Percentiles rank a stretch among this genome's conserved stretches.
These are phyloP conservation scores for Anguilla rostrata DNA, from an alignment of 2,113 vertebrate genomes.

Conservation along the genomic window DNA sequence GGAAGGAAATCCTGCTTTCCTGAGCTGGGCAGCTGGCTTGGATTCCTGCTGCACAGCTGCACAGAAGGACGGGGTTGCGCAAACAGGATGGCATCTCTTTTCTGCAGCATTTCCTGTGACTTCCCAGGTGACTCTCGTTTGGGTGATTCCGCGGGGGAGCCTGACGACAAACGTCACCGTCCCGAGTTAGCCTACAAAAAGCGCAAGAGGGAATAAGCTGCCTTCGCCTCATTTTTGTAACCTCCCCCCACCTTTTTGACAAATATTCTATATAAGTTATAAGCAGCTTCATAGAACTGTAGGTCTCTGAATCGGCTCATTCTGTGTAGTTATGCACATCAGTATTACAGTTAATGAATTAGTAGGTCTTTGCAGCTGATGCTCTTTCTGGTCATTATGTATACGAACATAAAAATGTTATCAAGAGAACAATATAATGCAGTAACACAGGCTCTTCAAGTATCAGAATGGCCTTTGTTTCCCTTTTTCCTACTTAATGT, in stretches of 20 bases:
- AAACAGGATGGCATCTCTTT: conserved; percentile 35
- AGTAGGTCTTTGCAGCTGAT: neutral
- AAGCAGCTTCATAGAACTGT: neutral
- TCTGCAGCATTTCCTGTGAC: conserved; percentile 40
- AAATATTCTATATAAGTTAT: neutral
- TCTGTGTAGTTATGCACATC: neutral
- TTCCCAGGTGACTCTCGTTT: conserved; percentile 4
- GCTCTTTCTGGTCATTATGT: neutral
- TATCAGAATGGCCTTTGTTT: neutral
- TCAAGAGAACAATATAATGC: neutral
- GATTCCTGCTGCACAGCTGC: neutral
- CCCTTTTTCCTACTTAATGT: neutral
- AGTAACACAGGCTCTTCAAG: neutral
- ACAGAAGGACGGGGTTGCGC: neutral
- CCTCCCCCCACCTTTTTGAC: neutral
- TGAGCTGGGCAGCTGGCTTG: neutral
- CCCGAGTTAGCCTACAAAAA: neutral
- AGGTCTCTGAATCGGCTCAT: neutral
- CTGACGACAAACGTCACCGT: neutral
- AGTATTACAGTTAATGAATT: neutral
- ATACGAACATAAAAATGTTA: neutral
- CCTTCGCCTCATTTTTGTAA: neutral
- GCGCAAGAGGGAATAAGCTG: neutral
- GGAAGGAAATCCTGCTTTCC: neutral
- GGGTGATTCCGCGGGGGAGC: neutral